A percentile compares a stretch with the other conserved stretches of the same genome.
These are phyloP conservation scores for Arctocebus calabarensis DNA, from an alignment of 2,797 vertebrate species.

Conservation along the genomic window DNA sequence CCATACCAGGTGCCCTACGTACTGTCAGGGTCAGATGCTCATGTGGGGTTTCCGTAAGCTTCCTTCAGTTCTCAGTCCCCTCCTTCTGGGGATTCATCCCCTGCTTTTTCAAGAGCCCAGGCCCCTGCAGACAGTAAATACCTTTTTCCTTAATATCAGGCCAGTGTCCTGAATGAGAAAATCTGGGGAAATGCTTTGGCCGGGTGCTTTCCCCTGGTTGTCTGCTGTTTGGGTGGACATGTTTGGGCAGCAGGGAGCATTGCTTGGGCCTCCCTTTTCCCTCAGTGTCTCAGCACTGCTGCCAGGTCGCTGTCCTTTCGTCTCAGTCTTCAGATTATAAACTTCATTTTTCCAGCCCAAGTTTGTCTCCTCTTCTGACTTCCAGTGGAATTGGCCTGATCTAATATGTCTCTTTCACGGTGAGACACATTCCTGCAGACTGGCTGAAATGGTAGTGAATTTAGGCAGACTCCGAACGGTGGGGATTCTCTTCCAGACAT, in stretches of 20 bases:
- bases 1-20: accelerated
- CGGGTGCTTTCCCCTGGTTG: neutral
- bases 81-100: neutral
- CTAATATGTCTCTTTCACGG: constrained; percentile 63
- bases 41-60: neutral
- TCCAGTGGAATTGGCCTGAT: neutral
- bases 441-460: neutral
- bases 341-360: constrained; percentile 58
- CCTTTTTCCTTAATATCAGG: accelerated
- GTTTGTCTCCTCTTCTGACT: constrained; percentile 50
- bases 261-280: neutral
- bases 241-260: accelerated
- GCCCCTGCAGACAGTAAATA: neutral
- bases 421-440: constrained; percentile 63
- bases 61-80: neutral
- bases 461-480: neutral
- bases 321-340: constrained; percentile 25
- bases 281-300: neutral
- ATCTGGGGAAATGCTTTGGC: neutral
- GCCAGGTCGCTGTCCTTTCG: neutral
- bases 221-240: neutral
- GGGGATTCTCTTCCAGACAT: constrained; percentile 63
- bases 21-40: neutral
- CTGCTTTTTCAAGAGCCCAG: neutral
- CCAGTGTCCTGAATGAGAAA: neutral